Percentiles rank a stretch among this genome's conserved stretches.
These are phyloP conservation scores for Strigops habroptila DNA, from an alignment of 2,113 vertebrate genomes.

Conservation along the genomic window DNA sequence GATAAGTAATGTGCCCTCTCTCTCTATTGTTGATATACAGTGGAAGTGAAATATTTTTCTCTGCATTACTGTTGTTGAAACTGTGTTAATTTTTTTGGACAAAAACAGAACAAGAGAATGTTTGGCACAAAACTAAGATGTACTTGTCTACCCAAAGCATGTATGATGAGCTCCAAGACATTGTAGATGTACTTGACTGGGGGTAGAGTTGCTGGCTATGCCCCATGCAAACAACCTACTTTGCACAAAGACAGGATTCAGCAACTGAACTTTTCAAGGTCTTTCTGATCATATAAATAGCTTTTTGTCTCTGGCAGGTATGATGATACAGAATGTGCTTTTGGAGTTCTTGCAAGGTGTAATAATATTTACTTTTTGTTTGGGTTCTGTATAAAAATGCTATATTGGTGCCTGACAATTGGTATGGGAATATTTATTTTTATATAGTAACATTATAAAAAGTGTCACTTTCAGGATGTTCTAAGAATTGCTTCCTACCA, in stretches of 20 bases:
- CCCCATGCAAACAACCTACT: not conserved
- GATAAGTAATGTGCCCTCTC: not conserved
- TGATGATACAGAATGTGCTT: not conserved
- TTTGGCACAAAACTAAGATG: not conserved
- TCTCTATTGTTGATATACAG: too few species aligned
- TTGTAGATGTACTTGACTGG: not conserved
- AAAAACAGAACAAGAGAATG: not conserved
- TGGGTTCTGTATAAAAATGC: not conserved
- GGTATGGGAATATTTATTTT: not conserved
- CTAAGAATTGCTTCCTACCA: not conserved
- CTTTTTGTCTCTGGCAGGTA: not conserved
- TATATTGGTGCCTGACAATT: not conserved
- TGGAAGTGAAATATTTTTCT: not conserved
- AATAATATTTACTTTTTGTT: not conserved
- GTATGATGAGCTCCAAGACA: not conserved
- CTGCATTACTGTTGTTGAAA: not conserved
- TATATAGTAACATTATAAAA: not conserved
- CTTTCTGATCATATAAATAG: not conserved
- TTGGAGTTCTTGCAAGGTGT: not conserved
- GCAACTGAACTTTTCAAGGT: not conserved
- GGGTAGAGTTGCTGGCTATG: not conserved
- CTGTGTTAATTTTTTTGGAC: not conserved
- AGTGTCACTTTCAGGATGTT: not conserved
- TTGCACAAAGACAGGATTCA: not conserved
- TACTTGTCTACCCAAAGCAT: not conserved